phyloP scores from a whole-genome alignment of 1,140 invertebrate species.

The Nymphalis io region DNA sequence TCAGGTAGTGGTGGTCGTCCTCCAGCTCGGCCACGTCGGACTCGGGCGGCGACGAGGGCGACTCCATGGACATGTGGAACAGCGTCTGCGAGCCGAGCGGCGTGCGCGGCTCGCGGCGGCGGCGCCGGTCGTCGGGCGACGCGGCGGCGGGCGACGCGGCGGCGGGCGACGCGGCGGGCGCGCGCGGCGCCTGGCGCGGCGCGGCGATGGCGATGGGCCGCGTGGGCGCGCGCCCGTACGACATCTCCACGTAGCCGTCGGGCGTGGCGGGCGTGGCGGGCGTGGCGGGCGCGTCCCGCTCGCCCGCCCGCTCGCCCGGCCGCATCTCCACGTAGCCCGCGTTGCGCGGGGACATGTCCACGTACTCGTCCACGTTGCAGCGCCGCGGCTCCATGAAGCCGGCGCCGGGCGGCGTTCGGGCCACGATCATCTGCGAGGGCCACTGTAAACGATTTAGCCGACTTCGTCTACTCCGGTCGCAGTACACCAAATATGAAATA shows the following conservation, averaged over 20 bases:
- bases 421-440: slow-evolving; percentile 44
- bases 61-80: slow-evolving; percentile 61
- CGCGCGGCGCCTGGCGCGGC: slow-evolving; percentile 36
- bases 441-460: too few relatives aligned
- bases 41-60: slow-evolving; percentile 51
- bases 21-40: slow-evolving; percentile 35
- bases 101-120: slow-evolving; percentile 39
- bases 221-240: slow-evolving; percentile 49
- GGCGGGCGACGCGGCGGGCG: slow-evolving; percentile 1
- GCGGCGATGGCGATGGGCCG: slow-evolving; percentile 48
- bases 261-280: slow-evolving; percentile 31
- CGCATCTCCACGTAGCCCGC: slow-evolving; percentile 62
- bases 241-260: slow-evolving; percentile 62
- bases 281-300: slow-evolving; percentile 8
- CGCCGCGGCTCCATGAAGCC: slow-evolving; percentile 41
- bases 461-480: not conserved
- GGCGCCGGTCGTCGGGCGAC: slow-evolving; percentile 41
- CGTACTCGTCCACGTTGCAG: slow-evolving; percentile 60
- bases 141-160: slow-evolving; percentile 27
- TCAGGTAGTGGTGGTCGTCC: slow-evolving; percentile 53
- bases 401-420: slow-evolving; percentile 50
- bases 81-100: slow-evolving; percentile 57
- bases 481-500: too few relatives aligned
- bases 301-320: slow-evolving; percentile 43
- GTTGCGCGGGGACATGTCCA: slow-evolving; percentile 44